phyloP scores from a whole-genome alignment of 2,888 invertebrate species.

The Dione juno region DNA sequence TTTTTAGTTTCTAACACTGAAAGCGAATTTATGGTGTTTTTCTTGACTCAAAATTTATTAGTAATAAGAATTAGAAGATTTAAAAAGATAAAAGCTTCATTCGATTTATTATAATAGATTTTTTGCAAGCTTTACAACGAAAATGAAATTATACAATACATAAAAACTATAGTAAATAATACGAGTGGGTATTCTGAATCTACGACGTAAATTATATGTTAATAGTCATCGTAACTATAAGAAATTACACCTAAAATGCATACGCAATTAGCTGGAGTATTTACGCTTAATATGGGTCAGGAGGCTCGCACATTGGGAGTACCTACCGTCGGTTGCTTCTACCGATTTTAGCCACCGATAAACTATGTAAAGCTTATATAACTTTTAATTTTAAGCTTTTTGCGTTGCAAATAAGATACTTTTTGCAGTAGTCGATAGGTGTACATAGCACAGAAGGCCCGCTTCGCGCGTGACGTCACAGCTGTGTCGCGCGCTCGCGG shows the following conservation, averaged over 20 bases:
- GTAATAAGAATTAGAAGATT: no score
- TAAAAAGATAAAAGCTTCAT: no score
- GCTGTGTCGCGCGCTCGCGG: constrained; percentile 69
- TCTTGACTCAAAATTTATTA: no score
- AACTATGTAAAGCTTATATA: constrained; percentile 30
- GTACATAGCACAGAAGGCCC: constrained; percentile 38
- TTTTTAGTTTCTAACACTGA: no score
- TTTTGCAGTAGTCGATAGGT: constrained; percentile 19
- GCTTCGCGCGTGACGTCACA: constrained; percentile 71
- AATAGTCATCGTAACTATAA: neutral
- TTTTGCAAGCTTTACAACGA: no score
- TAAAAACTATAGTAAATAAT: neutral
- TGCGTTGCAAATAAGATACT: constrained; percentile 17
- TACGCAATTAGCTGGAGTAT: constrained; percentile 60
- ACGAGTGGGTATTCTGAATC: neutral
- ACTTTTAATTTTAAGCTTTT: constrained; percentile 42
- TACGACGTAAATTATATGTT: neutral
- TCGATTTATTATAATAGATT: no score
- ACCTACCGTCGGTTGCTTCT: constrained; percentile 46
- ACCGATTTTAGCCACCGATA: constrained; percentile 38
- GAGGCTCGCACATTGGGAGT: constrained; percentile 56
- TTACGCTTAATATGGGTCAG: constrained; percentile 73
- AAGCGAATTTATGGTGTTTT: no score
- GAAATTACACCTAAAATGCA: constrained; percentile 53
- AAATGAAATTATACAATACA: no score